These are phyloP conservation scores for Alauda arvensis DNA, from an alignment of 2,797 vertebrate species.

Conservation along the genomic window DNA sequence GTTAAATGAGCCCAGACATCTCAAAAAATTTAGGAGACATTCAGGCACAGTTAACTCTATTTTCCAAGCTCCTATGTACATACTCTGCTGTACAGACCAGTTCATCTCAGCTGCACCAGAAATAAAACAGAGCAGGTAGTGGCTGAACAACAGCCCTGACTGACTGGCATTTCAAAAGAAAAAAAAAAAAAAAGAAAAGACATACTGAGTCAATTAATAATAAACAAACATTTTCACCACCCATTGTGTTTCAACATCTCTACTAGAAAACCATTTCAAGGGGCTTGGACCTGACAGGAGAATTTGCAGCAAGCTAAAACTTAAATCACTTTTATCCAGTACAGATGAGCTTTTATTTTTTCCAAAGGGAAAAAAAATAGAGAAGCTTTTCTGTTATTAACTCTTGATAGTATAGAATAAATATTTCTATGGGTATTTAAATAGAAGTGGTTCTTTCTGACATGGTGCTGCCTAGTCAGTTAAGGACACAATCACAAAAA, in stretches of 20 bases:
- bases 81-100: neutral
- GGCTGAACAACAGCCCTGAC: neutral
- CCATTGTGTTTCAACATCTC: slow-evolving; percentile 38
- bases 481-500: neutral
- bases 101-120: neutral
- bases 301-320: neutral
- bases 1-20: neutral
- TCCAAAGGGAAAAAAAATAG: neutral
- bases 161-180: neutral
- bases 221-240: slow-evolving; percentile 33
- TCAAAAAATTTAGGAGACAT: neutral
- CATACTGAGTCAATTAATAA: slow-evolving; percentile 8
- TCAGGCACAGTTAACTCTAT: neutral
- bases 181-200: neutral
- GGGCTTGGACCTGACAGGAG: neutral
- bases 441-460: neutral
- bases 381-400: neutral
- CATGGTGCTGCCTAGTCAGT: neutral
- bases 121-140: neutral
- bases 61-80: neutral
- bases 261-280: slow-evolving; percentile 37
- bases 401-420: neutral
- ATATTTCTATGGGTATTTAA: neutral
- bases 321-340: neutral
- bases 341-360: neutral